These are phyloP conservation scores for Listronotus bonariensis DNA, from an alignment of 1,140 invertebrate species.

Conservation along the genomic window DNA sequence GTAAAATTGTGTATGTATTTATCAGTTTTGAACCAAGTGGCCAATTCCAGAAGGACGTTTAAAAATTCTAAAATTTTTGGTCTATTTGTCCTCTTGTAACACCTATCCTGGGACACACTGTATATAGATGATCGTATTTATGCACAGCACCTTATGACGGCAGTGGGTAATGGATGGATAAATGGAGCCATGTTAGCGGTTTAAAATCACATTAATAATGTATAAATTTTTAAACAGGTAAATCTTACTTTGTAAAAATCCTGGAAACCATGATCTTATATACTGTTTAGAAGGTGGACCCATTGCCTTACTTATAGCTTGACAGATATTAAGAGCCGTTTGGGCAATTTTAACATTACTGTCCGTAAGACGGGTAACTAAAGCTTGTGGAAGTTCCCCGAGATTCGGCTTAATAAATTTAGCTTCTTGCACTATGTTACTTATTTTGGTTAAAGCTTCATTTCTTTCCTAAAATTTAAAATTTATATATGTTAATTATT, in stretches of 20 bases:
- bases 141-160: no score
- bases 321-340: constrained; percentile 79
- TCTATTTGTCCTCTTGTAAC: no score
- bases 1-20: constrained; percentile 2
- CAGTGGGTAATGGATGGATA: no score
- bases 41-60: no score
- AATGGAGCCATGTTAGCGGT: background rate
- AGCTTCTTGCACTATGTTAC: constrained; percentile 73
- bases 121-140: no score
- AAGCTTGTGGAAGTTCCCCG: constrained; percentile 79
- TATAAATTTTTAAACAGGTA: no score
- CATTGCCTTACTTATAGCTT: constrained; percentile 77
- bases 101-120: no score
- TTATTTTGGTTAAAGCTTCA: constrained; percentile 81
- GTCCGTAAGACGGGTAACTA: constrained; percentile 78
- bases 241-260: background rate
- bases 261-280: constrained; percentile 58
- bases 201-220: constrained; percentile 4
- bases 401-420: constrained; percentile 81
- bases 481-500: no score
- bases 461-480: constrained; percentile 59
- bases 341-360: constrained; percentile 91
- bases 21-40: background rate
- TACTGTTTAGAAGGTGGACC: constrained; percentile 81
- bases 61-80: no score